Evolutionary conservation across 2,888 invertebrate species (phyloP).

Genomic region (Dryadula phaetusa): DNA sequence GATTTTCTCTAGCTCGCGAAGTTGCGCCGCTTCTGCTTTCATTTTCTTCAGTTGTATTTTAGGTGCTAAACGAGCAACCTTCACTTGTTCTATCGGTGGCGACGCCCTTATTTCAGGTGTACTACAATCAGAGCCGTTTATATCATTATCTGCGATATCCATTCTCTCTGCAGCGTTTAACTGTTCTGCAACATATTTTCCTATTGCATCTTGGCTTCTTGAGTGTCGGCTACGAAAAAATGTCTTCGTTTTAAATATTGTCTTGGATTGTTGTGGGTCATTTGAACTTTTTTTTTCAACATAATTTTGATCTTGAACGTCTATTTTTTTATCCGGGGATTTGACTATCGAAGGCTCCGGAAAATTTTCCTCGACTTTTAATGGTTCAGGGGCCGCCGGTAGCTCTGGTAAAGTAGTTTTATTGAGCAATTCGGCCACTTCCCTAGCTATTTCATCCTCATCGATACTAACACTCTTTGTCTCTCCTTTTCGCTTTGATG

Average conservation of each 20-base stretch:
- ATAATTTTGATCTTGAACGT: slow-evolving; percentile 51
- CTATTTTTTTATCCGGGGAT: slow-evolving; percentile 74
- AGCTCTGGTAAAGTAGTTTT: slow-evolving; percentile 85
- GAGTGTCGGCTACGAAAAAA: slow-evolving; percentile 83
- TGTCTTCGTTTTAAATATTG: slow-evolving; percentile 82
- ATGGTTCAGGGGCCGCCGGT: slow-evolving; percentile 79
- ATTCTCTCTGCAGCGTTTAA: slow-evolving; percentile 76
- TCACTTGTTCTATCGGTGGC: slow-evolving; percentile 79
- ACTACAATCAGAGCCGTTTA: slow-evolving; percentile 70
- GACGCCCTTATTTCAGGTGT: slow-evolving; percentile 73
- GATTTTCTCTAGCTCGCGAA: slow-evolving; percentile 61
- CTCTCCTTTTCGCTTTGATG: slow-evolving; percentile 70
- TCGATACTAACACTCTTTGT: slow-evolving; percentile 72
- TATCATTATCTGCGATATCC: slow-evolving; percentile 70
- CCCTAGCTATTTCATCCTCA: slow-evolving; percentile 78
- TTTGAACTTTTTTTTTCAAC: slow-evolving; percentile 53
- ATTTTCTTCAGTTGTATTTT: slow-evolving; percentile 82
- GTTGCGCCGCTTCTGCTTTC: slow-evolving; percentile 76
- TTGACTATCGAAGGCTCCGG: slow-evolving; percentile 80
- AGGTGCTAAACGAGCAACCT: slow-evolving; percentile 81
- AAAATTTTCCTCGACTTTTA: slow-evolving; percentile 84
- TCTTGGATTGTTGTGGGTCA: slow-evolving; percentile 66
- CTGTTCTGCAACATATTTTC: slow-evolving; percentile 81
- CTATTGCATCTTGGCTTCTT: slow-evolving; percentile 81
- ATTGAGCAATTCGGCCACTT: slow-evolving; percentile 86